Conservation (phyloP, 2,888 invertebrate genomes). For the Andricus curvator region DNA sequence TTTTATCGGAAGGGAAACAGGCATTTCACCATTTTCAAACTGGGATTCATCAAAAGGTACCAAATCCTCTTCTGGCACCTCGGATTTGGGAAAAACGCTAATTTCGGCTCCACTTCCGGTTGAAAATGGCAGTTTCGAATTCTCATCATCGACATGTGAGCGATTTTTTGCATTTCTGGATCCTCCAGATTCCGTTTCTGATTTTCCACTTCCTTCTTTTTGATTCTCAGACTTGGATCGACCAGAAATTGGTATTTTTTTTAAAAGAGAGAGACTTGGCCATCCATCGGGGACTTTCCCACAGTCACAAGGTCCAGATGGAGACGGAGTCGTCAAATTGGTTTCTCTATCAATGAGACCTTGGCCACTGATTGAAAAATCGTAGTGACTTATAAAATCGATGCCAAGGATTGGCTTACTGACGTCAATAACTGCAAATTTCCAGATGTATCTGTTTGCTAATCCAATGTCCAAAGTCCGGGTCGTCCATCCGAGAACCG, state of each 20-base stretch:
- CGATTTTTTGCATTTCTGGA: constrained; percentile 33
- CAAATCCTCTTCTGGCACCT: not conserved
- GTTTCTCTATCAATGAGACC: not conserved
- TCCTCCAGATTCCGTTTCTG: not conserved
- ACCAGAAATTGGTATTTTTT: not conserved
- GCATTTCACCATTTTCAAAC: too few relatives aligned
- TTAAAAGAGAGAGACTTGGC: not conserved
- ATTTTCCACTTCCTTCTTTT: not conserved
- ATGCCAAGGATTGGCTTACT: not conserved
- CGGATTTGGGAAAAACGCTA: not conserved
- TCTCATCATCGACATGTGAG: constrained; percentile 47
- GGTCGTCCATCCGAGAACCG: constrained; percentile 63
- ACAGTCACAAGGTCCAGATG: not conserved
- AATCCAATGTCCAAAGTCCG: constrained; percentile 53
- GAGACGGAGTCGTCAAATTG: not conserved
- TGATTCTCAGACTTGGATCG: not conserved
- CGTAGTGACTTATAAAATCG: not conserved
- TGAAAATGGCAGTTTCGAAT: constrained; percentile 47
- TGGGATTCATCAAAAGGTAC: not conserved
- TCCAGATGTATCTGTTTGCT: not conserved
- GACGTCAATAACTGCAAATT: not conserved
- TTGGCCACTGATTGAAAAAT: not conserved
- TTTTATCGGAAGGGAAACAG: not conserved
- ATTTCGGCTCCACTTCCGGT: constrained; percentile 50
- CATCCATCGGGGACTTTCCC: not conserved